Base-by-base conservation (phyloP, 1,140 invertebrate genomes). In the Spodoptera litura region DNA sequence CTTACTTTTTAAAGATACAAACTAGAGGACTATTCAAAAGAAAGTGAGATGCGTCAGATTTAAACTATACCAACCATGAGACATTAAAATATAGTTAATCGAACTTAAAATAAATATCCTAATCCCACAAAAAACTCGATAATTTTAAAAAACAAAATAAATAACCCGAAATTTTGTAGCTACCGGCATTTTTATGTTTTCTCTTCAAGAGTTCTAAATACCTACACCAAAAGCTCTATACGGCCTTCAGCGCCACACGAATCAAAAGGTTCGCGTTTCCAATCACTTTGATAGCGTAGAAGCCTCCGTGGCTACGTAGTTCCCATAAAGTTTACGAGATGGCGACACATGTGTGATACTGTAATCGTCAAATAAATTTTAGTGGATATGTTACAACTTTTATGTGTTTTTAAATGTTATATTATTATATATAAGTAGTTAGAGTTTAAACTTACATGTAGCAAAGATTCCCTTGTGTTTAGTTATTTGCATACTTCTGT, bases 261-360 rank as follows among this genome's bases (percentile, higher is more conserved):
- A 35, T 15, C 31, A 78, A 76, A 44, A 82, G 86, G 87, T 87
- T 87, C 77, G 68, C 77, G 74, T 84, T 79, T 27, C 81, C 74
- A 85, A 85, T 79, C 79, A 78, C 72, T 81, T 85, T 79, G 53
- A 62, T 72, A 84, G 85, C 88, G 85, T 83, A 80, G 83, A 94
- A 93, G 91, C 91, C 92, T 94, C 80, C 85, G 56, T 58, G 15
- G 27, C 80, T 0, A 83, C 78, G 84, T 85, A 89, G 87, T 94
- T 91, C 83, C n/a, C 5, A 49, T 62, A 56, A 52, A 27, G 35
- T 35, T 80, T 75, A 68, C 82, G 78, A 94, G 92, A 89, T 93
- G 92, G 89, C 84, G 82, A 31, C 78, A 90, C 84, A 4, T 5
- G 84, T 83, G 77, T 52, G 72, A 79, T 81, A 82, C 51, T 61